Conservation (phyloP, 2,113 vertebrate species). For the Silurus meridionalis region DNA sequence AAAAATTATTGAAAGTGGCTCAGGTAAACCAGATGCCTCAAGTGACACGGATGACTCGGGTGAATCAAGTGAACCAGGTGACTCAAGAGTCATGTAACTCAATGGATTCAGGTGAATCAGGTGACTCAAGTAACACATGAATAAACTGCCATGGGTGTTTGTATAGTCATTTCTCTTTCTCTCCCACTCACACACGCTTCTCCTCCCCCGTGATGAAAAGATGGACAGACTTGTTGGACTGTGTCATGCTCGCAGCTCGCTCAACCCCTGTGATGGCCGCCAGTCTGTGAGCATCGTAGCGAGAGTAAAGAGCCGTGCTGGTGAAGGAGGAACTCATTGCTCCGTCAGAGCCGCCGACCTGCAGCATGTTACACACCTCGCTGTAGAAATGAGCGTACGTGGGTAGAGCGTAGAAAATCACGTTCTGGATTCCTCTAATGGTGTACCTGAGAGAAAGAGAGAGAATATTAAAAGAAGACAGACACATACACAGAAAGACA, state of each 20-base stretch:
- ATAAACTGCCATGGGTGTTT: no score
- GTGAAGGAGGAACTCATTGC: constrained; percentile 87
- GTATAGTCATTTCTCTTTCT: neutral
- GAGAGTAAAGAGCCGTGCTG: constrained; percentile 88
- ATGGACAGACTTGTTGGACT: constrained; percentile 86
- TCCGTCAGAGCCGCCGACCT: constrained; percentile 66
- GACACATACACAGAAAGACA: neutral
- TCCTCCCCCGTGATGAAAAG: constrained; percentile 92
- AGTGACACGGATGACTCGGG: no score
- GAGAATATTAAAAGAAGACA: neutral
- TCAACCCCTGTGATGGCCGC: constrained; percentile 83
- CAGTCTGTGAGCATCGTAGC: constrained; percentile 86
- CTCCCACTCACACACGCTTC: constrained; percentile 62
- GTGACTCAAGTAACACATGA: no score
- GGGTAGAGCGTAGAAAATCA: constrained; percentile 93
- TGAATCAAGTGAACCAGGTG: no score
- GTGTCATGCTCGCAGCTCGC: constrained; percentile 91
- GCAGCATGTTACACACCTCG: constrained; percentile 94
- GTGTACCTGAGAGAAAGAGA: constrained; percentile 75
- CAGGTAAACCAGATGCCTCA: no score
- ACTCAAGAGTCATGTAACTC: no score
- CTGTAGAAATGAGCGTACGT: constrained; percentile 94
- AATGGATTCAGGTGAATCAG: no score
- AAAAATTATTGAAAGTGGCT: no score
- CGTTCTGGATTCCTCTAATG: constrained; percentile 89